Evolutionary conservation across 2,888 invertebrate species (phyloP).

Genomic region (Heliconius cydno): DNA sequence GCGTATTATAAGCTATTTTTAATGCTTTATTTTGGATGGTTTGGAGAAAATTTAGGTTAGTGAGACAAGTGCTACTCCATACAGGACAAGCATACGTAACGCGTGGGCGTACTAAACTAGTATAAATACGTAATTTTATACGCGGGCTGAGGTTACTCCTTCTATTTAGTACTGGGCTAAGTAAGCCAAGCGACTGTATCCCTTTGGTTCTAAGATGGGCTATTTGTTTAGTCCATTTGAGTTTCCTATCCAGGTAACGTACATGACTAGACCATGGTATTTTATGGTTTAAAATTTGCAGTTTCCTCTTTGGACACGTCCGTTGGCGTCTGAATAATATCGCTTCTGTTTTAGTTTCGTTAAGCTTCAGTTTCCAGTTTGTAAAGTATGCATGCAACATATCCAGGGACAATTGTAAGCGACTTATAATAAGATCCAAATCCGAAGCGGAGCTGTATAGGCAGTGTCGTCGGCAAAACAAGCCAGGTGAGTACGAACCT

Average conservation of each 20-base stretch:
- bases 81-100: no score
- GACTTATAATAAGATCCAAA: conserved; percentile 16
- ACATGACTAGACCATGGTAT: conserved; percentile 12
- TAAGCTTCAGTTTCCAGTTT: conserved; percentile 2
- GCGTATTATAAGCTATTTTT: no score
- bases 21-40: no score
- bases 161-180: not conserved
- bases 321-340: not conserved
- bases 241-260: conserved; percentile 13
- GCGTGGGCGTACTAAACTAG: not conserved
- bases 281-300: conserved; percentile 1
- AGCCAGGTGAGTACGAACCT: not conserved
- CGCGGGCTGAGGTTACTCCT: not conserved
- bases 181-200: not conserved
- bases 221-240: conserved; percentile 23
- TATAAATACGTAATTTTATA: conserved; percentile 21
- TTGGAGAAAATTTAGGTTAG: no score
- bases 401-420: not conserved
- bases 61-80: no score
- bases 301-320: not conserved
- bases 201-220: not conserved
- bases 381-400: not conserved
- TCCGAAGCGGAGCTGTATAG: not conserved
- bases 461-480: conserved; percentile 24
- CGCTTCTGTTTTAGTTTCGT: conserved; percentile 12